Conservation (phyloP, 2,888 invertebrate species). For the Ormyrus rosae region DNA sequence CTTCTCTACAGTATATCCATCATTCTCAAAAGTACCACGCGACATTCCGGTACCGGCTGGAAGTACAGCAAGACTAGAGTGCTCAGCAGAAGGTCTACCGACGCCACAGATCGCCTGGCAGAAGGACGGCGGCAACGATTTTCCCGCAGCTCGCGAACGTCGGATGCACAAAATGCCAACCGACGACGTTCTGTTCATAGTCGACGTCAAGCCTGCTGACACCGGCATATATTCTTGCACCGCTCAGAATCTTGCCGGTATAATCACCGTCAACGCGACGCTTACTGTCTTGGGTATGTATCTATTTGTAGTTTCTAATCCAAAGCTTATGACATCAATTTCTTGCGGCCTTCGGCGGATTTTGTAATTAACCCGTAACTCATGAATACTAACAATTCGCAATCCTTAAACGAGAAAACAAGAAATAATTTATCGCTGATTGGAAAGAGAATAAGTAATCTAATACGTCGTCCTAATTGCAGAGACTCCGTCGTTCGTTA, state of each 20-base stretch:
- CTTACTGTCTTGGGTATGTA: slow-evolving; percentile 83
- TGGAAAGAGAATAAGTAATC: not conserved
- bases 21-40: slow-evolving; percentile 88
- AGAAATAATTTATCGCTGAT: not conserved
- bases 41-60: slow-evolving; percentile 92
- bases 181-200: slow-evolving; percentile 94
- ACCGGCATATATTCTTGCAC: slow-evolving; percentile 96
- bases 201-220: slow-evolving; percentile 92
- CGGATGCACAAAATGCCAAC: slow-evolving; percentile 94
- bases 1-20: slow-evolving; percentile 83
- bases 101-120: slow-evolving; percentile 92
- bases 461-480: slow-evolving; percentile 58
- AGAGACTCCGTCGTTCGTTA: slow-evolving; percentile 92
- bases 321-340: no score
- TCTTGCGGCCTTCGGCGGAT: no score
- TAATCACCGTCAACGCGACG: slow-evolving; percentile 90
- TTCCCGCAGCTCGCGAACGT: slow-evolving; percentile 95
- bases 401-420: not conserved
- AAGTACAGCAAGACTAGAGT: slow-evolving; percentile 90
- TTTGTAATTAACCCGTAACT: no score
- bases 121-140: slow-evolving; percentile 94
- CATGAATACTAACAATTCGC: no score
- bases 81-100: slow-evolving; percentile 93
- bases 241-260: slow-evolving; percentile 93
- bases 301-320: slow-evolving; percentile 4